Evolutionary conservation across 2,113 vertebrate genomes (phyloP).

Genomic region (Ameiurus melas): DNA sequence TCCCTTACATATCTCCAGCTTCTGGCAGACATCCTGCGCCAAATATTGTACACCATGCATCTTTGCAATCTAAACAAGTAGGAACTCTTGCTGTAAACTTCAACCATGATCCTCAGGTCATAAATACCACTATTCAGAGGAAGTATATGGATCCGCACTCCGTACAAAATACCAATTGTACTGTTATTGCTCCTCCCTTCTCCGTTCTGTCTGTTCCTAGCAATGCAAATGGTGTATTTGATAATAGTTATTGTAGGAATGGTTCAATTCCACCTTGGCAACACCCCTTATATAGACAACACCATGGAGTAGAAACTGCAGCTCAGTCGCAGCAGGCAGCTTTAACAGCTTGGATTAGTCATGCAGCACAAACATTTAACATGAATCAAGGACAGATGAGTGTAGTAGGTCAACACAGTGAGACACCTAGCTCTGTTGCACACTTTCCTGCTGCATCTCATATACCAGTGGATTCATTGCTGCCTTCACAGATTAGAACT

Average conservation of each 20-base stretch:
- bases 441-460: not conserved
- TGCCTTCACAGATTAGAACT: not conserved
- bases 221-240: not conserved
- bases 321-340: not conserved
- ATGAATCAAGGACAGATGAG: not conserved
- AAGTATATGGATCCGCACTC: not conserved
- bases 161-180: not conserved
- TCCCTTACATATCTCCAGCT: not conserved
- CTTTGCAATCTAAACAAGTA: not conserved
- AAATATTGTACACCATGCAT: not conserved
- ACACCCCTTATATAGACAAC: conserved; percentile 4
- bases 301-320: not conserved
- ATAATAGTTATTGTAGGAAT: not conserved
- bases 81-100: not conserved
- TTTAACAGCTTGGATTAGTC: not conserved
- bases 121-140: not conserved
- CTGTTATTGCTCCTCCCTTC: not conserved
- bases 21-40: not conserved
- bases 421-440: not conserved
- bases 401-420: not conserved
- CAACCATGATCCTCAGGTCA: not conserved
- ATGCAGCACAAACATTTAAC: not conserved
- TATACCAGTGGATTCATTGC: not conserved
- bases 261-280: not conserved
- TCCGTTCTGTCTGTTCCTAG: not conserved